A percentile compares a stretch with the other conserved stretches of the same genome.
Conservation (phyloP, 2,113 vertebrate species). For the Anguilla rostrata region DNA sequence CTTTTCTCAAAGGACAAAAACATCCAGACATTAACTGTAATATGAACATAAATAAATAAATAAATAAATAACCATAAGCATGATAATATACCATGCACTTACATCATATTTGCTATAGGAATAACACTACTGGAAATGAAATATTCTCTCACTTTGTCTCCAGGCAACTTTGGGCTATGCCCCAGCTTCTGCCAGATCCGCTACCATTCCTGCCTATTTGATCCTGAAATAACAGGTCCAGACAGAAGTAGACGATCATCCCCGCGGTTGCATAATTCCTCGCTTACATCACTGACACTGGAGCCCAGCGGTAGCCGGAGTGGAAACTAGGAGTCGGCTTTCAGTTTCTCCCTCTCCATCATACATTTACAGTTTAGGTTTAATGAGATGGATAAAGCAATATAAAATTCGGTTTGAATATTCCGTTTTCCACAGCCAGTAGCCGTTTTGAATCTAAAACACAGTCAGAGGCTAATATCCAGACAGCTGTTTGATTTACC, state of each 20-base stretch:
- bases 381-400: not conserved
- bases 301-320: not conserved
- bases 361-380: not conserved
- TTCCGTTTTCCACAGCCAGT: not conserved
- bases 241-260: slow-evolving; percentile 24
- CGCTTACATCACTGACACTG: slow-evolving; percentile 22
- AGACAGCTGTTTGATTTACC: not conserved
- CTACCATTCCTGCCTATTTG: slow-evolving; percentile 14
- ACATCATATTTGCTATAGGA: not conserved
- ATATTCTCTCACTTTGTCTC: not conserved
- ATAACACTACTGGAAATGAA: not conserved
- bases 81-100: not conserved
- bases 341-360: slow-evolving; percentile 4
- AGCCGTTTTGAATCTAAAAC: not conserved
- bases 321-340: not conserved
- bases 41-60: not conserved
- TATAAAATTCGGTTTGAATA: not conserved
- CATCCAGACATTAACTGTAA: not conserved
- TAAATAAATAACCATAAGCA: not conserved
- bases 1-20: not conserved
- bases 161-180: not conserved
- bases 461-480: not conserved
- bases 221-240: slow-evolving; percentile 16
- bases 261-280: slow-evolving; percentile 18
- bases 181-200: not conserved